Conservation (phyloP, 1,140 invertebrate genomes). For the Drosophila nebulosa region DNA sequence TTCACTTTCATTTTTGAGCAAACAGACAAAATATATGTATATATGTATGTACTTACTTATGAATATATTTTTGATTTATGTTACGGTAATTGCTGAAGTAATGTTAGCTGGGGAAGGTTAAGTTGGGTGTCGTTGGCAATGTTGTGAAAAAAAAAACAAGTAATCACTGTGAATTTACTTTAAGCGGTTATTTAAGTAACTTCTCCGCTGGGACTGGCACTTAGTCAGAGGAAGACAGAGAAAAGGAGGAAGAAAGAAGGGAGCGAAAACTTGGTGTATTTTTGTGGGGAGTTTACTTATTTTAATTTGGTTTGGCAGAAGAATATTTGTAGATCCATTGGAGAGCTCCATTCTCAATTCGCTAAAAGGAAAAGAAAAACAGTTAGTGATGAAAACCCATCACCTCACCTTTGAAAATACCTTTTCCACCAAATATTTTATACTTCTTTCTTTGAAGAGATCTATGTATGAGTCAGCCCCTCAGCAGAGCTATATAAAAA, state of each 20-base stretch:
- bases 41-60: background rate
- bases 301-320: background rate
- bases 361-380: too few species aligned
- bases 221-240: background rate
- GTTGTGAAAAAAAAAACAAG: background rate
- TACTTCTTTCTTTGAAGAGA: too few species aligned
- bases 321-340: background rate
- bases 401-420: too few species aligned
- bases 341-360: background rate
- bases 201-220: background rate
- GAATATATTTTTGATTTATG: slow-evolving; percentile 62
- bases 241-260: background rate
- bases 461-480: too few species aligned
- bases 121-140: background rate
- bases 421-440: too few species aligned
- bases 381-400: too few species aligned
- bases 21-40: slow-evolving; percentile 15
- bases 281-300: background rate
- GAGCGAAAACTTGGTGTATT: background rate
- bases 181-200: background rate
- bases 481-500: background rate
- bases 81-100: slow-evolving; percentile 46
- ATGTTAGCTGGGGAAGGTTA: background rate
- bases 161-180: background rate
- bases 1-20: slow-evolving; percentile 19